A percentile compares a stretch with the other conserved stretches of the same genome.
These are phyloP conservation scores for Gastracanthus pulcherrimus DNA, from an alignment of 2,888 invertebrate genomes.

Conservation along the genomic window DNA sequence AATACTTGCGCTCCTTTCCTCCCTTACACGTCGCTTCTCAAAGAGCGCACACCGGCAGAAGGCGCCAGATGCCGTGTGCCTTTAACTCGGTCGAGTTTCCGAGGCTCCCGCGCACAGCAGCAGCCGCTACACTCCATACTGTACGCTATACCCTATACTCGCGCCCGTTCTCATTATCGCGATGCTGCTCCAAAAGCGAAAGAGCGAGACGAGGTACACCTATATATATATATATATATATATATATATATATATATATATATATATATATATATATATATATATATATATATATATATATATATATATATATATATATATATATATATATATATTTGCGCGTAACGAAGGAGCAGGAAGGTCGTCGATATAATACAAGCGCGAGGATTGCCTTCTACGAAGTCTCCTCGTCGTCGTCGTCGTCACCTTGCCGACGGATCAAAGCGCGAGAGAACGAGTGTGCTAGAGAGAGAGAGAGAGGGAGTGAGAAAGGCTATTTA, in stretches of 20 bases:
- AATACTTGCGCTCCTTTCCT: constrained; percentile 34
- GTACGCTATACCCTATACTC: constrained; percentile 62
- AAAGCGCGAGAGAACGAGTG: constrained; percentile 10
- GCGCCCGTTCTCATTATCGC: constrained; percentile 76
- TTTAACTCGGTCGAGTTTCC: constrained; percentile 54
- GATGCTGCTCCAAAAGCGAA: constrained; percentile 68
- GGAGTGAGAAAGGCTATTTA: constrained; percentile 31
- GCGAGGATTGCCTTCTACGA: constrained; percentile 23
- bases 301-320: neutral
- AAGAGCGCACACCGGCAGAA: constrained; percentile 47
- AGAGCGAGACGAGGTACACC: neutral
- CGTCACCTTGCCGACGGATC: constrained; percentile 50
- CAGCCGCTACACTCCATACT: neutral
- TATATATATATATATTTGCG: neutral
- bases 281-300: neutral
- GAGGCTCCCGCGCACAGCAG: constrained; percentile 25
- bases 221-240: neutral
- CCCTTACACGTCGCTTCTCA: constrained; percentile 49
- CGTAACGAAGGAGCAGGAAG: neutral
- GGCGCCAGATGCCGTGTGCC: constrained; percentile 48
- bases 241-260: neutral
- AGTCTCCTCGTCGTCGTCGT: constrained; percentile 31
- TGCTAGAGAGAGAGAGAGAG: constrained; percentile 4
- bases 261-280: neutral
- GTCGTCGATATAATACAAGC: constrained; percentile 12